Percentiles rank a stretch among this genome's conserved stretches.
phyloP scores from a whole-genome alignment of 2,888 invertebrate species.

The Ethmia dodecea region DNA sequence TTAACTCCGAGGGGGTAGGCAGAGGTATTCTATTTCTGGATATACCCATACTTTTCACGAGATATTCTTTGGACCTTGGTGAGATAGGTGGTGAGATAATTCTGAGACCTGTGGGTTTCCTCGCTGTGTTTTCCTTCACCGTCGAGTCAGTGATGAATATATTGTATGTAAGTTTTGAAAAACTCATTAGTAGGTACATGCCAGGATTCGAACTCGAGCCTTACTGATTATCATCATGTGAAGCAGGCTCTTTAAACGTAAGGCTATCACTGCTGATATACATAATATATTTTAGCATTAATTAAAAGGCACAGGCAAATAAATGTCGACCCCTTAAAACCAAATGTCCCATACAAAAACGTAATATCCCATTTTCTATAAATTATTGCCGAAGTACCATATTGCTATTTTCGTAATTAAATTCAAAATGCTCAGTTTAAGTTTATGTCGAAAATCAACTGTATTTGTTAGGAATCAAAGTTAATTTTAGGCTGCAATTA shows the following conservation, averaged over 20 bases:
- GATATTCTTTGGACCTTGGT: too few species aligned
- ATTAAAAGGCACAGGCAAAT: too few species aligned
- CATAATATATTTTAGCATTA: not conserved
- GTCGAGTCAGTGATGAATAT: too few species aligned
- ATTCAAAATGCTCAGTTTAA: conserved; percentile 1
- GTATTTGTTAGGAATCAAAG: conserved; percentile 1
- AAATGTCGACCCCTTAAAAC: conserved; percentile 5
- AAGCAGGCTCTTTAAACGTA: not conserved
- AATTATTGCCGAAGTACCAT: conserved; percentile 8
- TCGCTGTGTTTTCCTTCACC: too few species aligned
- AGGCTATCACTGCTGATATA: not conserved
- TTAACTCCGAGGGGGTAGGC: too few species aligned
- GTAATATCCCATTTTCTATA: conserved; percentile 7
- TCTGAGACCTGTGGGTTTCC: too few species aligned
- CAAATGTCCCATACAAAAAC: conserved; percentile 7
- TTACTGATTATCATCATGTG: not conserved
- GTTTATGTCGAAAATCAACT: not conserved
- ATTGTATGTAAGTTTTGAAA: not conserved
- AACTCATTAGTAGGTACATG: not conserved
- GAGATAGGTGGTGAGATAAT: too few species aligned
- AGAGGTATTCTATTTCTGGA: too few species aligned
- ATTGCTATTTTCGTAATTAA: conserved; percentile 9
- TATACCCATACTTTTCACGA: too few species aligned
- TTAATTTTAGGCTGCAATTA: conserved; percentile 1
- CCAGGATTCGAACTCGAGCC: not conserved